These are phyloP conservation scores for Microctenopoma steveboyesi DNA, from an alignment of 2,797 vertebrate species.

Conservation along the genomic window DNA sequence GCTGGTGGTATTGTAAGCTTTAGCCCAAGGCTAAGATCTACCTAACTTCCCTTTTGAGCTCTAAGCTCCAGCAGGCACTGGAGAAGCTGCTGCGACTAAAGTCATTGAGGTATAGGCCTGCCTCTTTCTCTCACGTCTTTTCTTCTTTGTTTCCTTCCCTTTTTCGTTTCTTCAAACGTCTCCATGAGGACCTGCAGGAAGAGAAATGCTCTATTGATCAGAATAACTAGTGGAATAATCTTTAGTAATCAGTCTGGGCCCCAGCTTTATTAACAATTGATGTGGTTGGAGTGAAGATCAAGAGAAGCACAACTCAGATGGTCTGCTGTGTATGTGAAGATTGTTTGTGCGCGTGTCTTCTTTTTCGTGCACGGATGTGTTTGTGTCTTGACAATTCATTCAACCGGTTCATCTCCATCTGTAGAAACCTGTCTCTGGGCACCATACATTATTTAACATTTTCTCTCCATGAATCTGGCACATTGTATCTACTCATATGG, in stretches of 20 bases:
- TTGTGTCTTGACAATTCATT: conserved; percentile 87
- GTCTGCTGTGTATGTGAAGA: conserved; percentile 50
- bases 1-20: conserved; percentile 43
- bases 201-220: conserved; percentile 80
- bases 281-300: conserved; percentile 83
- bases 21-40: conserved; percentile 66
- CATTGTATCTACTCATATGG: conserved; percentile 67
- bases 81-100: conserved; percentile 53
- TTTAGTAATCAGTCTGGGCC: conserved; percentile 89
- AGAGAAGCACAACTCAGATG: conserved; percentile 53
- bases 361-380: conserved; percentile 73
- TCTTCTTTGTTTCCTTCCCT: conserved; percentile 74
- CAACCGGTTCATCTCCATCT: conserved; percentile 90
- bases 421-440: conserved; percentile 86
- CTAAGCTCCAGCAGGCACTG: conserved; percentile 46
- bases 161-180: conserved; percentile 64
- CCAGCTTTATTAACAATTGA: conserved; percentile 94
- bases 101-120: conserved; percentile 67
- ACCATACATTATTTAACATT: conserved; percentile 91
- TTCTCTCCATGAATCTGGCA: conserved; percentile 84
- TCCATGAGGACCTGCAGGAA: conserved; percentile 65
- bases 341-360: conserved; percentile 23
- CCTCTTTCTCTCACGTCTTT: conserved; percentile 55
- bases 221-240: conserved; percentile 96
- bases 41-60: conserved; percentile 56